Evolutionary conservation across 2,113 vertebrate species (phyloP), one percentile per base, ranked within the genome.

Genomic region (Crocuta crocuta): DNA sequence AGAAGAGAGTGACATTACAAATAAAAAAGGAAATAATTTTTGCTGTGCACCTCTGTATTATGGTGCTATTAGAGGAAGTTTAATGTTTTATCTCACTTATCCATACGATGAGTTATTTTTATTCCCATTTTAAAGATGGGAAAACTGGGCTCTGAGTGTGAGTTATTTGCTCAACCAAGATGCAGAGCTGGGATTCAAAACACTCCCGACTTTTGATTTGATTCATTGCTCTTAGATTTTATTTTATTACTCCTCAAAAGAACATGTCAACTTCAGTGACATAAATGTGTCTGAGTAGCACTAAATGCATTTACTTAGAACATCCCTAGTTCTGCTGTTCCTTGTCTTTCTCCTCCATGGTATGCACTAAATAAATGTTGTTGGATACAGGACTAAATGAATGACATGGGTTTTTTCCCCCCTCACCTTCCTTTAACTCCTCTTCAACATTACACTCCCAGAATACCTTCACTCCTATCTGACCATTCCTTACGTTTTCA

Each of bases 231-330:
- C n/a, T 45, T 65, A 31, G 9, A 66, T 65, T 86, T 93, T 87
- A 68, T 35, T 82, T 35, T 83, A 10, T 70, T 66, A 81, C 2
- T 84, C 39, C 31, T 73, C 48, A 70, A 43, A 28, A 93, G n/a
- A 70, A 53, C 35, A 71, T 43, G 43, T 83, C 39, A 85, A 55
- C 15, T 61, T 89, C 45, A 78, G 10, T 85, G 21, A 84, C 92
- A 63, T 61, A 89, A 76, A 74, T n/a, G 10, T 48, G 16, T 61
- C 39, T 96, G 21, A 79, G 12, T 66, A 26, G 55, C 94, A 83
- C n/a, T 16, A 92, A 86, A 71, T n/a, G 26, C 23, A 86, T 89
- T 76, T 66, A 58, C 66, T 91, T 85, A 91, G 19, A 96, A 12
- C 65, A 78, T 93, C 31, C 39, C 23, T 92, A 3, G 65, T 31